These are phyloP conservation scores for Panagrolaimus sp. DNA, from an alignment of 1,140 invertebrate species.

Conservation along the genomic window DNA sequence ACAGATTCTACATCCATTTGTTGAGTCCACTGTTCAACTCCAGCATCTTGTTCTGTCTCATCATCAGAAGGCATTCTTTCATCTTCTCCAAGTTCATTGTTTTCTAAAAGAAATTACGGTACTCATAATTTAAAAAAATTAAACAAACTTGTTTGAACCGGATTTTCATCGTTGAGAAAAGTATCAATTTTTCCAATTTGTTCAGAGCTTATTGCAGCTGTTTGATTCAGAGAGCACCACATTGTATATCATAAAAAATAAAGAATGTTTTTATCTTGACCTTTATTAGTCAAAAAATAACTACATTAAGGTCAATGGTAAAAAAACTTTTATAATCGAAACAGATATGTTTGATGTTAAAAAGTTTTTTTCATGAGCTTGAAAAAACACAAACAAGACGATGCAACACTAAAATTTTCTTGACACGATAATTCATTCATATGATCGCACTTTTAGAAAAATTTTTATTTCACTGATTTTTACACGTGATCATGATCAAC, in stretches of 20 bases:
- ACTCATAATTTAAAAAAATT: background rate
- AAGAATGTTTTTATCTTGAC: background rate
- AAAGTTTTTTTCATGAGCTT: too few species aligned
- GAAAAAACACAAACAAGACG: too few species aligned
- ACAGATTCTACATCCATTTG: slow-evolving; percentile 14
- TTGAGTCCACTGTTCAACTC: background rate
- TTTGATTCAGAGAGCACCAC: slow-evolving; percentile 7
- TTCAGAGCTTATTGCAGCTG: background rate
- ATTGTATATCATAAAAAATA: background rate
- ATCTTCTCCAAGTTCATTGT: background rate
- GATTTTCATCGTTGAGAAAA: background rate
- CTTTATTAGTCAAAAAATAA: too few species aligned
- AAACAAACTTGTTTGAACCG: background rate
- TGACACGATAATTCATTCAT: too few species aligned
- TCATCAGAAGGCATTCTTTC: background rate
- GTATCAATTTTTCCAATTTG: background rate
- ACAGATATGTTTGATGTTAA: too few species aligned
- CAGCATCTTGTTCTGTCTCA: background rate
- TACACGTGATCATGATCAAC: too few species aligned
- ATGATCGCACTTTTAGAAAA: too few species aligned
- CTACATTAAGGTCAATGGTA: too few species aligned
- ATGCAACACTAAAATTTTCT: too few species aligned
- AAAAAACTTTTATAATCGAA: too few species aligned
- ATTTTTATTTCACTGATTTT: too few species aligned
- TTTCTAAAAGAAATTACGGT: background rate